phyloP scores from a whole-genome alignment of 2,113 vertebrate genomes.

The Limanda limanda region DNA sequence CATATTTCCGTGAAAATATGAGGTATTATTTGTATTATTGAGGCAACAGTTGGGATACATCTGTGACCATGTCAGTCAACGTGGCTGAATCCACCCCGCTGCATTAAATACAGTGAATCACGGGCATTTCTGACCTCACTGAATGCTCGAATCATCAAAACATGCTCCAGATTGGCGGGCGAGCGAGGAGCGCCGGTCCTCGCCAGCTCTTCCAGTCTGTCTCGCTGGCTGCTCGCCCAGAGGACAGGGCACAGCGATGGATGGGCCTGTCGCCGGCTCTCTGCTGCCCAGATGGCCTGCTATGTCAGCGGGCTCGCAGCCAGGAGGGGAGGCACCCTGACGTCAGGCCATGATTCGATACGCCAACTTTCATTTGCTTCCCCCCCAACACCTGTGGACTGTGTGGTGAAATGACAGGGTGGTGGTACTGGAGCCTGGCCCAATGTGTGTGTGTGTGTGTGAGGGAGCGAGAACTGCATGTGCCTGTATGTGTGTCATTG shows the following conservation, averaged over 20 bases:
- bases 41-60: conserved; percentile 46
- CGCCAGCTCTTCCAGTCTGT: conserved; percentile 62
- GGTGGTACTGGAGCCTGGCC: conserved; percentile 20
- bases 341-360: conserved; percentile 64
- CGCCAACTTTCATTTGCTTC: conserved; percentile 65
- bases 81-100: conserved; percentile 1
- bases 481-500: neutral
- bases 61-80: conserved; percentile 31
- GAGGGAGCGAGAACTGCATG: neutral
- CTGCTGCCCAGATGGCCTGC: conserved; percentile 77
- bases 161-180: conserved; percentile 54
- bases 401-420: conserved; percentile 31
- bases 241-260: conserved; percentile 62
- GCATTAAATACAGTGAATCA: conserved; percentile 41
- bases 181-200: conserved; percentile 30
- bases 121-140: conserved; percentile 51
- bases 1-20: neutral
- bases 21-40: conserved; percentile 4
- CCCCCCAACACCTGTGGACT: conserved; percentile 69
- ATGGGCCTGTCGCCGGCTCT: conserved; percentile 61
- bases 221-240: conserved; percentile 62
- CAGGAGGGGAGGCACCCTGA: conserved; percentile 67
- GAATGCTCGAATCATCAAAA: conserved; percentile 54
- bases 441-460: conserved; percentile 16
- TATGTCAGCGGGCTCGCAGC: conserved; percentile 67